Evolutionary conservation across 2,113 vertebrate species (phyloP), one percentile per base, ranked within the genome.

Genomic region (Pelodiscus sinensis): DNA sequence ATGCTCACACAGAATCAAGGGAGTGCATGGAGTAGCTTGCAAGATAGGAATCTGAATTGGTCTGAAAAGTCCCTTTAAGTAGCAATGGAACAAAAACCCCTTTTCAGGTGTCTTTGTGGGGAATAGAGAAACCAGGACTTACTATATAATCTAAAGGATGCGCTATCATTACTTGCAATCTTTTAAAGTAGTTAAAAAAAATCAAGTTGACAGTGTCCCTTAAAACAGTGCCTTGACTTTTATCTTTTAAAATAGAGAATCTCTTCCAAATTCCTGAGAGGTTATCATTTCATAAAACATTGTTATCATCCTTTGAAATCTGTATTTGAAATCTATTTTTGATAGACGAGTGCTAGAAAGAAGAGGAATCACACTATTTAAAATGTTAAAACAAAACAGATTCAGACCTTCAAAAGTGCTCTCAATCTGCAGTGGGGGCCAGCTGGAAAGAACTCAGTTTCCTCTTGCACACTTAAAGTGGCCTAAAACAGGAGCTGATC

Each of bases 41-140:
- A 62, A 29, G 25, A 27, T 54, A 16, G 75, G 60, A 95, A 91
- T 60, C 82, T 78, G 44, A 84, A 84, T 51, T 93, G 94, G 84
- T 86, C 50, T 85, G 79, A 86, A 86, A 91, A 92, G 12, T 38
- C 87, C 12, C 80, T 29, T 89, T 38, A 35, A 31, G 60, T 92
- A 71, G 68, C 57, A 83, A 90, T 24, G 60, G 81, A 83, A 90
- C 51, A 85, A 57, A 87, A 75, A 73, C 3, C 18, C 88, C 35
- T 92, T 78, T 89, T 79, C 58, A 62, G 58, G 13, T 62, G 12
- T 14, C 25, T 29, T 62, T 15, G 16, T 15, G 58, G 55, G 55
- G 21, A 21, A 60, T 9, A 62, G 6, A 62, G 57, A 58, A 58
- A 25, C 22, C 58, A 29, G 27, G 58, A 62, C 27, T 62, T 62